Evolutionary conservation across 1,140 invertebrate species (phyloP).

Genomic region (Schlechtendalia chinensis): DNA sequence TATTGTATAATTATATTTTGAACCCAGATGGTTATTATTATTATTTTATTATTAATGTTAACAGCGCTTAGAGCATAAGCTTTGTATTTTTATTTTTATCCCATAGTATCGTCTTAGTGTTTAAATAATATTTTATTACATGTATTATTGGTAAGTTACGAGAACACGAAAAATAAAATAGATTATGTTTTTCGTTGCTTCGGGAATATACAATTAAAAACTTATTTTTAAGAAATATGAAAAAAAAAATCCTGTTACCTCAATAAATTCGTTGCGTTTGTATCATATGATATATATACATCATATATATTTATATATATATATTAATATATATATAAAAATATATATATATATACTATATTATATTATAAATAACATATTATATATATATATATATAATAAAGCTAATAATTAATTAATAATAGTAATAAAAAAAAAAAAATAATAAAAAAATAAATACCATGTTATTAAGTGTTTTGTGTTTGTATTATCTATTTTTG

Average conservation of each 20-base stretch:
- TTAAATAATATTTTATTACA: neutral
- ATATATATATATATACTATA: constrained; percentile 27
- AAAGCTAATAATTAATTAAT: constrained; percentile 34
- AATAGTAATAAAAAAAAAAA: constrained; percentile 33
- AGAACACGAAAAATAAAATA: constrained; percentile 13
- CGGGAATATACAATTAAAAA: constrained; percentile 32
- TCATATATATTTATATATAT: constrained; percentile 19
- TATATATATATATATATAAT: constrained; percentile 27
- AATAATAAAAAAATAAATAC: constrained; percentile 27
- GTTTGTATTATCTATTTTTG: constrained; percentile 50
- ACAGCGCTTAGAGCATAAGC: constrained; percentile 37
- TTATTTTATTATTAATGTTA: neutral
- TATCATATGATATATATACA: constrained; percentile 39
- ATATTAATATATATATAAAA: constrained; percentile 17
- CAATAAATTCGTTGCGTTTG: constrained; percentile 49
- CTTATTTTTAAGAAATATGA: constrained; percentile 37
- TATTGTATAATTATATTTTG: constrained; percentile 13
- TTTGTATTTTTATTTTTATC: constrained; percentile 47
- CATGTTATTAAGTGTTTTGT: constrained; percentile 49
- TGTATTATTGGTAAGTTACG: constrained; percentile 13
- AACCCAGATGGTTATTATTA: neutral
- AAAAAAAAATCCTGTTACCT: constrained; percentile 50
- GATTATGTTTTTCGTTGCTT: constrained; percentile 30
- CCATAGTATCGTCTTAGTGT: constrained; percentile 17
- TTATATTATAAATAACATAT: constrained; percentile 18